These are phyloP conservation scores for Thryonomys swinderianus DNA, from an alignment of 2,113 vertebrate species.

Conservation along the genomic window DNA sequence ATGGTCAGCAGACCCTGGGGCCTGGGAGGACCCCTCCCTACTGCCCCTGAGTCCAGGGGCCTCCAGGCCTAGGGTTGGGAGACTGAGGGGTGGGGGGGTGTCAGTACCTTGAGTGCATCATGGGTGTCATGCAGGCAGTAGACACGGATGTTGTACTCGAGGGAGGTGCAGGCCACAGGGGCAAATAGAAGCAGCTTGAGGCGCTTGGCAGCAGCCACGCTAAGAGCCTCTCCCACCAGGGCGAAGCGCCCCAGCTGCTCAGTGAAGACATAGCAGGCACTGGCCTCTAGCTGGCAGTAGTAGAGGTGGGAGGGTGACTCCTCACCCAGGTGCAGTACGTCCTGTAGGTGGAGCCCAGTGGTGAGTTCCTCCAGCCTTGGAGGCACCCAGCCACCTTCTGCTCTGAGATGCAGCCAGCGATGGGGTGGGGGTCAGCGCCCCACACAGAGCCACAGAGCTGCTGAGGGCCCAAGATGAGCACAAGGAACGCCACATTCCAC, in stretches of 20 bases:
- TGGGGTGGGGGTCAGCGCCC: background rate
- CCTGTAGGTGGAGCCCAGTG: conserved; percentile 83
- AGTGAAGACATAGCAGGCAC: conserved; percentile 95
- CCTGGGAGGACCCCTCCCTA: background rate
- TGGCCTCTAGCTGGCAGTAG: conserved; percentile 97
- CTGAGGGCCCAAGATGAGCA: too few relatives aligned
- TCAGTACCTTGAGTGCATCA: conserved; percentile 94
- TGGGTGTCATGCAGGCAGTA: conserved; percentile 99
- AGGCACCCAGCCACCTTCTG: background rate
- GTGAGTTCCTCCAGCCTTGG: background rate
- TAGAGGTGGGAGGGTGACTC: conserved; percentile 94
- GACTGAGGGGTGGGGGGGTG: accelerated
- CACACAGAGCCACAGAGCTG: background rate
- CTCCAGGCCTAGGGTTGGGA: background rate
- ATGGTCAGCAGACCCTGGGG: background rate
- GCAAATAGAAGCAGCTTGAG: conserved; percentile 97
- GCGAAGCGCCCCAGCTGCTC: conserved; percentile 98
- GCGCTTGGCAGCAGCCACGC: conserved; percentile 96
- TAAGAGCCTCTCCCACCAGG: conserved; percentile 97
- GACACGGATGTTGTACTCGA: conserved; percentile 97
- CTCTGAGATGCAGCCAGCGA: background rate
- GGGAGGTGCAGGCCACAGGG: conserved; percentile 93
- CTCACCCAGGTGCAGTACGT: conserved; percentile 95
- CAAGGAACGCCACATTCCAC: background rate
- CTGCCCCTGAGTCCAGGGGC: background rate